These are phyloP conservation scores for Bombus affinis DNA, from an alignment of 1,140 invertebrate species.

Conservation along the genomic window DNA sequence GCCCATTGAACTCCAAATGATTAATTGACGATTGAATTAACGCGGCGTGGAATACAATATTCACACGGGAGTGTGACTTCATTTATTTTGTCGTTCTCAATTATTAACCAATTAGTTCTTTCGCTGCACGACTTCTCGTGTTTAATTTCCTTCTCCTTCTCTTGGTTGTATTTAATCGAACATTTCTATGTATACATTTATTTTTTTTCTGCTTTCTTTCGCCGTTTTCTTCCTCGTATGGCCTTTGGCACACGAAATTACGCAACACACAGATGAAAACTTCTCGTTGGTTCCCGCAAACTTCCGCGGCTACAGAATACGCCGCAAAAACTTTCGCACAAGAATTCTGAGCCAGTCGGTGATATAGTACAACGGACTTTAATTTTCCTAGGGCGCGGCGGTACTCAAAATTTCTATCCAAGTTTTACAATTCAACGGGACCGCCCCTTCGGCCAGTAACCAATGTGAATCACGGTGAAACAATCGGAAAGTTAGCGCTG, in stretches of 20 bases:
- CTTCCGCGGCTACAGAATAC: neutral
- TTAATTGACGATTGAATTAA: conserved; percentile 17
- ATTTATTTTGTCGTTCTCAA: neutral
- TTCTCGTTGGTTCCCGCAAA: conserved; percentile 20
- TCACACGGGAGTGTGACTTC: neutral
- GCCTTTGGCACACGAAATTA: conserved; percentile 5
- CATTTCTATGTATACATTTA: too few relatives aligned
- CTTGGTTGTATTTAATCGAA: neutral
- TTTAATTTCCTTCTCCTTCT: neutral
- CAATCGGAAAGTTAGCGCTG: conserved; percentile 41
- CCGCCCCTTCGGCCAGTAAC: neutral
- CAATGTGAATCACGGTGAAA: conserved; percentile 47
- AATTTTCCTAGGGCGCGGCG: conserved; percentile 33
- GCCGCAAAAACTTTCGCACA: conserved; percentile 23
- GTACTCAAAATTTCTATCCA: conserved; percentile 47
- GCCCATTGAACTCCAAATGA: neutral
- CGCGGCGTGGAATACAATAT: conserved; percentile 16
- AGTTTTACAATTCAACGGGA: conserved; percentile 51
- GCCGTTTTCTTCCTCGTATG: neutral
- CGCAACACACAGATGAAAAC: neutral
- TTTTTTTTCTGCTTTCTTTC: neutral
- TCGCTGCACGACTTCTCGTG: neutral
- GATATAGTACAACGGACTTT: conserved; percentile 24
- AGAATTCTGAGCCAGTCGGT: conserved; percentile 11
- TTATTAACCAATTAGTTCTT: conserved; percentile 35